A percentile compares a stretch with the other conserved stretches of the same genome.
Evolutionary conservation across 2,113 vertebrate species (phyloP).

Genomic region (Neotoma lepida): DNA sequence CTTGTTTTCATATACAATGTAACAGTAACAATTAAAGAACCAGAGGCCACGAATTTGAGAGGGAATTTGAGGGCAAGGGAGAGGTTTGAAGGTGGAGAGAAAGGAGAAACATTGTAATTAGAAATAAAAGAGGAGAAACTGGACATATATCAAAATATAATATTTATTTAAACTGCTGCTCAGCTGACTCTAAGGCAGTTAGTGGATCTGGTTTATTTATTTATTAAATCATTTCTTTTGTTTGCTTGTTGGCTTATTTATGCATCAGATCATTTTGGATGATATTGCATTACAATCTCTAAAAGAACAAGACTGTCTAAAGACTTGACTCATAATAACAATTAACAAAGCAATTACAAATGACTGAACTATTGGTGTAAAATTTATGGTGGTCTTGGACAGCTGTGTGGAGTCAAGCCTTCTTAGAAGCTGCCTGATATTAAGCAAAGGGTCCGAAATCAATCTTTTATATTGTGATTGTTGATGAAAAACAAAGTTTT

Average conservation of each 20-base stretch:
- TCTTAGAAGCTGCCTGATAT: background rate
- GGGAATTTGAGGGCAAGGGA: background rate
- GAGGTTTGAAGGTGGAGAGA: background rate
- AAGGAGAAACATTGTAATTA: background rate
- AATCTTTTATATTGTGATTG: background rate
- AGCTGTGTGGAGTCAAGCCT: background rate
- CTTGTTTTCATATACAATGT: background rate
- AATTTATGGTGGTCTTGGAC: background rate
- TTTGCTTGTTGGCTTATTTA: background rate
- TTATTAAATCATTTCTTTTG: conserved; percentile 12
- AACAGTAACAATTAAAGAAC: background rate
- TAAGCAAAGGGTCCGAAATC: background rate
- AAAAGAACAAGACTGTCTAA: background rate
- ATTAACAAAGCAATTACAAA: background rate
- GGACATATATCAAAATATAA: background rate
- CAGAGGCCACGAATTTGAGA: background rate
- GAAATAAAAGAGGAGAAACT: background rate
- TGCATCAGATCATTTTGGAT: background rate
- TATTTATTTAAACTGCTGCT: conserved; percentile 30
- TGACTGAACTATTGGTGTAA: background rate
- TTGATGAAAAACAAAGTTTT: background rate
- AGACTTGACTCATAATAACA: background rate
- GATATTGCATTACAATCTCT: background rate
- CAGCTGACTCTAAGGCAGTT: conserved; percentile 3
- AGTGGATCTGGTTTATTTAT: conserved; percentile 3